These are phyloP conservation scores for Hymenochirus boettgeri DNA, from an alignment of 2,113 vertebrate species.

Conservation along the genomic window DNA sequence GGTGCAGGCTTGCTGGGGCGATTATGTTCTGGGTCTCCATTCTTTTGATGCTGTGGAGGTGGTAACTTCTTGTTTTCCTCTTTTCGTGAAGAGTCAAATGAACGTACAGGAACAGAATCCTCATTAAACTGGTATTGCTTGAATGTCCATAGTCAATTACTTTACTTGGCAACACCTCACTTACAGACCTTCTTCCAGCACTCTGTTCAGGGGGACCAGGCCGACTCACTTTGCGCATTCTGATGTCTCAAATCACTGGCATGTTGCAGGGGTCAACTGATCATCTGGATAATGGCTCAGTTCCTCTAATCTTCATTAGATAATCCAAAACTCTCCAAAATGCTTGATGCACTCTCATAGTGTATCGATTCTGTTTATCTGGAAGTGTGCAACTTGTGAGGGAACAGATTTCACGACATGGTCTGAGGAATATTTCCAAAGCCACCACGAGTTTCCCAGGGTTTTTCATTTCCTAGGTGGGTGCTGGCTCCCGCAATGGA, in stretches of 20 bases:
- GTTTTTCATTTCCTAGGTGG: slow-evolving; percentile 58
- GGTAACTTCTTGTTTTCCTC: slow-evolving; percentile 52
- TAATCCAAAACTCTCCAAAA: slow-evolving; percentile 84
- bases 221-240: slow-evolving; percentile 74
- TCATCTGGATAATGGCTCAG: slow-evolving; percentile 86
- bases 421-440: slow-evolving; percentile 21
- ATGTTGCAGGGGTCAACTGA: slow-evolving; percentile 82
- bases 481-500: slow-evolving; percentile 54
- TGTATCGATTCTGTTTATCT: slow-evolving; percentile 66
- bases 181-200: slow-evolving; percentile 53
- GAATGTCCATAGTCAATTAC: slow-evolving; percentile 92
- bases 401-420: slow-evolving; percentile 42
- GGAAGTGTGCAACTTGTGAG: slow-evolving; percentile 48
- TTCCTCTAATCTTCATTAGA: slow-evolving; percentile 89
- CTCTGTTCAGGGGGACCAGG: slow-evolving; percentile 43
- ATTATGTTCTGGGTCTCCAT: slow-evolving; percentile 38
- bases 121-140: slow-evolving; percentile 72
- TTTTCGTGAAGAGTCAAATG: slow-evolving; percentile 55
- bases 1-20: slow-evolving; percentile 56
- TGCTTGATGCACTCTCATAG: slow-evolving; percentile 81
- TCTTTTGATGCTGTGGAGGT: slow-evolving; percentile 22
- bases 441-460: slow-evolving; percentile 53
- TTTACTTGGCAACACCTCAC: slow-evolving; percentile 65
- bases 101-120: slow-evolving; percentile 57
- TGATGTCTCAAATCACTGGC: slow-evolving; percentile 82